A percentile compares a stretch with the other conserved stretches of the same genome.
These are phyloP conservation scores for Pseudococcus longispinus DNA, from an alignment of 2,888 invertebrate genomes.

Conservation along the genomic window DNA sequence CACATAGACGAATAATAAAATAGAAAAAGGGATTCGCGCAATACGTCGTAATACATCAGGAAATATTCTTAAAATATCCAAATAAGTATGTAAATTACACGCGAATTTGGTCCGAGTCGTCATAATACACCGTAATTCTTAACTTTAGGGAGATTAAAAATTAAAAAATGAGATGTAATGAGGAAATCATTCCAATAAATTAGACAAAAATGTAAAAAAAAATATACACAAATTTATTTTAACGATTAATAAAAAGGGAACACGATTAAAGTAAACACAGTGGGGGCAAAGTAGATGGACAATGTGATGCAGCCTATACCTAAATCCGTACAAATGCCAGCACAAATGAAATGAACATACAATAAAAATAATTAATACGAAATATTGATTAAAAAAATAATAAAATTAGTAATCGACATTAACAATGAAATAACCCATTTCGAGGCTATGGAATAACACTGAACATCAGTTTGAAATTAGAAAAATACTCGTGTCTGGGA, in stretches of 20 bases:
- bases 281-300: neutral
- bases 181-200: too few relatives aligned
- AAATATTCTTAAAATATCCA: neutral
- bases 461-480: too few relatives aligned
- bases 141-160: too few relatives aligned
- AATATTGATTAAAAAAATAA: neutral
- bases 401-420: neutral
- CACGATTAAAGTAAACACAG: neutral
- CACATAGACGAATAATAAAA: neutral
- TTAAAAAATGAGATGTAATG: too few relatives aligned
- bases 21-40: neutral
- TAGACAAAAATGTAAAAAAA: neutral
- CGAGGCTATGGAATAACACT: too few relatives aligned
- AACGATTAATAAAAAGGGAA: neutral
- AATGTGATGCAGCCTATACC: neutral
- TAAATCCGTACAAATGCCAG: neutral
- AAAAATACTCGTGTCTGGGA: too few relatives aligned
- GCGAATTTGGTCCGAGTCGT: neutral
- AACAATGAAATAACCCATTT: too few relatives aligned
- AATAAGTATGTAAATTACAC: neutral
- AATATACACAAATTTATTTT: neutral
- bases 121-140: too few relatives aligned
- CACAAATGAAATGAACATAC: neutral
- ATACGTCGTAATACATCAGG: neutral
- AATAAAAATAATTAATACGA: slow-evolving; percentile 2